phyloP scores from a whole-genome alignment of 1,140 invertebrate species.

The Thaumetopoea pityocampa region DNA sequence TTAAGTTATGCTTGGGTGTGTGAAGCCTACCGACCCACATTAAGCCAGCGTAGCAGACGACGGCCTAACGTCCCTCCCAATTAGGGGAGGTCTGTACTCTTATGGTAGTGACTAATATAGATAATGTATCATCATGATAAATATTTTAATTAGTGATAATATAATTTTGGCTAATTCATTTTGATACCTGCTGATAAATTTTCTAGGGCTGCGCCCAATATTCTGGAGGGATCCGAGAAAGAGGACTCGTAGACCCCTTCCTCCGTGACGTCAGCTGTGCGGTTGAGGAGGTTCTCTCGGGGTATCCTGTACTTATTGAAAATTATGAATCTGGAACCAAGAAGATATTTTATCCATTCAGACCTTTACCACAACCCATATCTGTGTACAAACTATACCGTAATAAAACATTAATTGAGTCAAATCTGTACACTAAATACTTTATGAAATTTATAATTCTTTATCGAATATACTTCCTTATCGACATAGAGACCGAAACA shows the following conservation, averaged over 20 bases:
- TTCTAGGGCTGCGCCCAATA: conserved; percentile 88
- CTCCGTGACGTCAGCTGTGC: conserved; percentile 89
- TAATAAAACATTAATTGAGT: too few species aligned
- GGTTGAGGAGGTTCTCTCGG: conserved; percentile 88
- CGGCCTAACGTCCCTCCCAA: too few species aligned
- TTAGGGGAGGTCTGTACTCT: too few species aligned
- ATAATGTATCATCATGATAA: too few species aligned
- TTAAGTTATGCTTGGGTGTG: too few species aligned
- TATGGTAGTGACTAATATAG: too few species aligned
- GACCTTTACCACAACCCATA: neutral
- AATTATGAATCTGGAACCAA: conserved; percentile 83
- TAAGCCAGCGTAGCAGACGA: too few species aligned
- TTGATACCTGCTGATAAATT: conserved; percentile 86
- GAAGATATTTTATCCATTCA: neutral
- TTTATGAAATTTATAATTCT: too few species aligned
- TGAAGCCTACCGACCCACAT: too few species aligned
- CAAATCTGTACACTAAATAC: too few species aligned
- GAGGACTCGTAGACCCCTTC: conserved; percentile 89
- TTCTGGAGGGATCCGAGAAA: conserved; percentile 85
- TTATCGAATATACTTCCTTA: too few species aligned
- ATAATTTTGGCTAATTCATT: neutral
- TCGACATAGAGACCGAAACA: too few species aligned
- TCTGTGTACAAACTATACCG: neutral
- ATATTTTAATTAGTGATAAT: neutral
- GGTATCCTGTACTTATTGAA: conserved; percentile 92